Base-by-base conservation (phyloP, 2,797 vertebrate genomes). In the Helicolenus hilgendorfi region DNA sequence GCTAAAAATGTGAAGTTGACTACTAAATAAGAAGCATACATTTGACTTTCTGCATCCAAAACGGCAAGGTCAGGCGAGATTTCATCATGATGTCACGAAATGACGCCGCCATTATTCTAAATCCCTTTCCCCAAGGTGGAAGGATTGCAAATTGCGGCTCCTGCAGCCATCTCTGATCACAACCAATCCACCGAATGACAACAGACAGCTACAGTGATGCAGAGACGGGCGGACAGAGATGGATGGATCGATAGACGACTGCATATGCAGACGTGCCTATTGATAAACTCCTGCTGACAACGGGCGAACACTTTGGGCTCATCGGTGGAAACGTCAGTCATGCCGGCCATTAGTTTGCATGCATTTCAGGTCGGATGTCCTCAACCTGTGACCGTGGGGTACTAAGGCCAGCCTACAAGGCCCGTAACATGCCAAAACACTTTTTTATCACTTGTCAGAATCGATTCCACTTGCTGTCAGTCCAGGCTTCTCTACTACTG, bases 281-380 rank as follows among this genome's bases (percentile, higher is more conserved):
- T 97, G 96, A 97, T 97, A 97, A 97, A 97, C 96, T 96, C 95
- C 93, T 96, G 96, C 96, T 97, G 97, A 97, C 97, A 97, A 94
- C 93, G 31, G 95, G 79, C 93, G 84, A 96, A 96, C 96, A 97
- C 96, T 97, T 96, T 95, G 94, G 94, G 95, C 95, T 96, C 96
- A 96, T 97, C 73, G 92, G 93, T 88, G 95, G 92, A 97, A 95
- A 94, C 65, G 96, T 97, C 97, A 97, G 92, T 97, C 96, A 97
- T 76, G 89, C 79, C 56, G 90, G 86, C 95, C 96, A 96, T 97
- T 97, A 95, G 92, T 96, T 96, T 97, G 95, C 95, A 96, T 94
- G 96, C 94, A 96, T 94, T 96, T 97, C 96, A 96, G 96, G 96
- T 97, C 88, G 85, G 91, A 96, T 97, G 96, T 97, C 96, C 94